Percentiles rank a stretch among this genome's conserved stretches.
These are phyloP conservation scores for Caerostris extrusa DNA, from an alignment of 1,140 invertebrate genomes.

Conservation along the genomic window DNA sequence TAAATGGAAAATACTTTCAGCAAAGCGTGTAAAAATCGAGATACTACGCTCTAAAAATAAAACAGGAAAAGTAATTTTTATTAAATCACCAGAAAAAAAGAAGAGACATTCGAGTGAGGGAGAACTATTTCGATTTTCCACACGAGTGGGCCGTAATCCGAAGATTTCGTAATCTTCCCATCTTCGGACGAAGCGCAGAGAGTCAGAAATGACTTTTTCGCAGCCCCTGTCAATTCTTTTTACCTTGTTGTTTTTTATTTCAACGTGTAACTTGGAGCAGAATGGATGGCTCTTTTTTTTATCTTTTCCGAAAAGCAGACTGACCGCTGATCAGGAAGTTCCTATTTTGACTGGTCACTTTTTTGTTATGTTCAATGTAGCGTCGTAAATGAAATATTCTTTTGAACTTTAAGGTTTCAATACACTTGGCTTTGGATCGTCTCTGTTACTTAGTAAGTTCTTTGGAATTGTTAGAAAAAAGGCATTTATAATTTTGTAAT, in stretches of 20 bases:
- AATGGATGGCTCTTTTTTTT: not conserved
- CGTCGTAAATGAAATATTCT: not conserved
- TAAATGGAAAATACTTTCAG: no score
- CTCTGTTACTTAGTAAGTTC: no score
- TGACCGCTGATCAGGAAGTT: constrained; percentile 4
- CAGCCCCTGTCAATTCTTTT: not conserved
- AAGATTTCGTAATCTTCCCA: not conserved
- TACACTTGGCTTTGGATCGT: no score
- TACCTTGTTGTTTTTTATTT: not conserved
- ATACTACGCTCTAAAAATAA: not conserved
- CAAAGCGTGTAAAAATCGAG: not conserved
- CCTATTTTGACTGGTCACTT: not conserved
- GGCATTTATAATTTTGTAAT: no score
- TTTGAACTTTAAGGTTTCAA: not conserved
- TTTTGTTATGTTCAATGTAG: not conserved
- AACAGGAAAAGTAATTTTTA: not conserved
- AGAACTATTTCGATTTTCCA: constrained; percentile 8
- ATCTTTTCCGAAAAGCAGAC: not conserved
- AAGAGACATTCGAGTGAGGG: not conserved
- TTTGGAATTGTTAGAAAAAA: no score
- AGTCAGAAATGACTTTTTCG: constrained; percentile 9
- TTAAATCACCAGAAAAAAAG: not conserved
- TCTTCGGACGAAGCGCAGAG: not conserved
- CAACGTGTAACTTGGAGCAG: not conserved
- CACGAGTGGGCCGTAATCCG: not conserved